A percentile compares a stretch with the other conserved stretches of the same genome.
Conservation (phyloP, 37 sponge, comb jelly and placozoan genomes). For the Diacarnus erythraeanus region DNA sequence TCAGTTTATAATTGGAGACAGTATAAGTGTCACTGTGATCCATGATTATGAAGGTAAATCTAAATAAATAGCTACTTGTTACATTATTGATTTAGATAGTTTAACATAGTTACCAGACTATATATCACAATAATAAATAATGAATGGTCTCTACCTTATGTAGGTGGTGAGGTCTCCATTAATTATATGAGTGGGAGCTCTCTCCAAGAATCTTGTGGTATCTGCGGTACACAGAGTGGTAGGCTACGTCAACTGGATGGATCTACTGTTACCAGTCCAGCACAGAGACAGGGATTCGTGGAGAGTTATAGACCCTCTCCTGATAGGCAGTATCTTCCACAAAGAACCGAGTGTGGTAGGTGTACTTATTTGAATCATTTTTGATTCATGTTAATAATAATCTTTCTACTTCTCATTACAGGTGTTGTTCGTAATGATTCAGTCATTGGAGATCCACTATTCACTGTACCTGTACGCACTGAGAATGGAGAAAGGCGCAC, state of each 20-base stretch:
- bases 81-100: neutral
- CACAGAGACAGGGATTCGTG: constrained; percentile 23
- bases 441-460: constrained; percentile 61
- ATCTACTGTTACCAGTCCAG: constrained; percentile 5
- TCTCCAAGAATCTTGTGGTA: constrained; percentile 28
- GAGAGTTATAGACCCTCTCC: constrained; percentile 25
- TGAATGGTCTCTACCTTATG: no score
- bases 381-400: neutral
- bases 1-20: neutral
- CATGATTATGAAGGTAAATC: constrained; percentile 1
- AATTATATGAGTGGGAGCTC: neutral
- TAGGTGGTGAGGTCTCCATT: no score
- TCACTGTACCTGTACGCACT: constrained; percentile 36
- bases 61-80: neutral
- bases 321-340: constrained; percentile 23
- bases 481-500: neutral
- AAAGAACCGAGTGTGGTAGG: constrained; percentile 64
- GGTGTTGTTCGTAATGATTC: constrained; percentile 41
- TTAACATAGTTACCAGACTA: neutral
- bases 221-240: constrained; percentile 38
- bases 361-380: neutral
- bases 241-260: constrained; percentile 4
- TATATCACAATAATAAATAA: no score
- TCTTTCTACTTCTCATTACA: neutral
- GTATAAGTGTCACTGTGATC: neutral